A percentile compares a stretch with the other conserved stretches of the same genome.
phyloP scores from a whole-genome alignment of 2,797 vertebrate species.

The Microcaecilia unicolor region DNA sequence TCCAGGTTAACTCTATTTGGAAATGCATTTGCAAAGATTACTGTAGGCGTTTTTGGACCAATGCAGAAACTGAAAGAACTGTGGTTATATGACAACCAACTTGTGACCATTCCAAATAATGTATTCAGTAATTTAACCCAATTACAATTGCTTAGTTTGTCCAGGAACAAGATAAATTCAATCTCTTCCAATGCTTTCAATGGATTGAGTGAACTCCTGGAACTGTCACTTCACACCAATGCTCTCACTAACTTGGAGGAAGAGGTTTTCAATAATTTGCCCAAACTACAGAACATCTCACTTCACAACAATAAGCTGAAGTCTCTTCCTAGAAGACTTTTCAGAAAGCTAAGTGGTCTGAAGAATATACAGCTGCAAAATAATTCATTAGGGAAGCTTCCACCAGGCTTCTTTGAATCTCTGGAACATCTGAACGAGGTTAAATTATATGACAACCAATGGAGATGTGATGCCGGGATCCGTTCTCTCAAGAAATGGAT shows the following conservation, averaged over 20 bases:
- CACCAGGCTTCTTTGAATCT: conserved; percentile 54
- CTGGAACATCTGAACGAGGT: conserved; percentile 54
- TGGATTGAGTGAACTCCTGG: conserved; percentile 63
- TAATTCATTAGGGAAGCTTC: conserved; percentile 71
- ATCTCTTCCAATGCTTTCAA: conserved; percentile 63
- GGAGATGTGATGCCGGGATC: conserved; percentile 77
- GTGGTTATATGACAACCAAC: conserved; percentile 83
- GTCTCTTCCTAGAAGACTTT: conserved; percentile 56
- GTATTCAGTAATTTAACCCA: conserved; percentile 72
- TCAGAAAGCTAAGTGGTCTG: conserved; percentile 48
- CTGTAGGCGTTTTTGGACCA: conserved; percentile 65
- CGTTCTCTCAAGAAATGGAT: conserved; percentile 74
- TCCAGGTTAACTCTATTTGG: conserved; percentile 69
- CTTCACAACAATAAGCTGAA: conserved; percentile 75
- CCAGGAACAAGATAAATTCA: conserved; percentile 66
- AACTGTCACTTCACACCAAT: conserved; percentile 83
- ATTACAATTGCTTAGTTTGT: conserved; percentile 72
- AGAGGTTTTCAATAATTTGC: conserved; percentile 58
- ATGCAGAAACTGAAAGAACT: conserved; percentile 64
- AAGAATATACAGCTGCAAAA: conserved; percentile 68
- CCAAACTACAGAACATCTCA: conserved; percentile 75
- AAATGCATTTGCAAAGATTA: conserved; percentile 67
- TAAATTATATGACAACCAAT: conserved; percentile 76
- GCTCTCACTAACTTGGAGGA: conserved; percentile 53
- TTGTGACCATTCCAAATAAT: conserved; percentile 56